These are phyloP conservation scores for Dicycla oo DNA, from an alignment of 2,888 invertebrate species.

Conservation along the genomic window DNA sequence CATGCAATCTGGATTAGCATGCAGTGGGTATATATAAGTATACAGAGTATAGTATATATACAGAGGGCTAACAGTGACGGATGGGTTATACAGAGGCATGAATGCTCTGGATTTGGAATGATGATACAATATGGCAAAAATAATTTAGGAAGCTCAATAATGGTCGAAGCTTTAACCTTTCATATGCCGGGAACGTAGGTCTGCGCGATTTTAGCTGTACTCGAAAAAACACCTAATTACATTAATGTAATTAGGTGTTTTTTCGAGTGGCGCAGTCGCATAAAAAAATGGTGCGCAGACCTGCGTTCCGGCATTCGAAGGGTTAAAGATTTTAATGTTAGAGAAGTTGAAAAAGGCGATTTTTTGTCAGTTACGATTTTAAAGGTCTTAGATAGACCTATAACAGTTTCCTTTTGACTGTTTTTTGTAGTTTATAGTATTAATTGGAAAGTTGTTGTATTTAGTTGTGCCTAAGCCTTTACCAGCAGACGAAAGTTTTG, in stretches of 20 bases:
- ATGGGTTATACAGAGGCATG: slow-evolving; percentile 14
- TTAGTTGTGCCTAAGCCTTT: neutral
- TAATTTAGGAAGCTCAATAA: neutral
- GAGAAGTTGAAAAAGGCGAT: no score
- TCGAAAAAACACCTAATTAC: no score
- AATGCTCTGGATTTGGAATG: slow-evolving; percentile 23
- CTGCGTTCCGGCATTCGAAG: no score
- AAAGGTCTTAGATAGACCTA: neutral
- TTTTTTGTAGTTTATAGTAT: no score
- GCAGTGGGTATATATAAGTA: slow-evolving; percentile 9
- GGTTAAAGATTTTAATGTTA: neutral
- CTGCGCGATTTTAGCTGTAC: no score
- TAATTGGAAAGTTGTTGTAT: neutral
- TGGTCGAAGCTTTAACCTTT: no score
- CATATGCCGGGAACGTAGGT: no score
- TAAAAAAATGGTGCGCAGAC: no score
- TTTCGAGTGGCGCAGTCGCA: no score
- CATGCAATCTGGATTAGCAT: slow-evolving; percentile 41
- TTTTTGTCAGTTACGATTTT: neutral
- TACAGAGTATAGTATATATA: neutral
- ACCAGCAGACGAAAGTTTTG: neutral
- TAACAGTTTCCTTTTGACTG: neutral
- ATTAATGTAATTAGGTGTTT: no score
- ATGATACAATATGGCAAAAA: slow-evolving; percentile 16
- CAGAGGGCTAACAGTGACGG: slow-evolving; percentile 28